Conservation (phyloP, 1,140 invertebrate genomes). For the Odontomachus brunneus region DNA sequence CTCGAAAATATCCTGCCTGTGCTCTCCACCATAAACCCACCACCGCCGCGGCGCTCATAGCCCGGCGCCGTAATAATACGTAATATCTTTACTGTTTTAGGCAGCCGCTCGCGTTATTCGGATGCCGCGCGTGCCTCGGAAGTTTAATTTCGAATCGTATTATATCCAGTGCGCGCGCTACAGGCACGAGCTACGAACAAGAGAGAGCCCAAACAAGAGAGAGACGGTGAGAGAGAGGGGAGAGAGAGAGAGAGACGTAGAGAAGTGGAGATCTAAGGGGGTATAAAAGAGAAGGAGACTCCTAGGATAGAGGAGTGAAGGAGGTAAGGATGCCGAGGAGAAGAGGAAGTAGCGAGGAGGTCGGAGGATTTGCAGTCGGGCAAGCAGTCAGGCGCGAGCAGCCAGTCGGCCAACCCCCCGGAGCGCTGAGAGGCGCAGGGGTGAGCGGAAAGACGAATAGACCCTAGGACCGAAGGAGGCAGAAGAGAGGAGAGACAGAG, state of each 20-base stretch:
- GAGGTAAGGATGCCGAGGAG: conserved; percentile 24
- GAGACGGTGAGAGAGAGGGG: conserved; percentile 4
- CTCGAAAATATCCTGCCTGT: conserved; percentile 6
- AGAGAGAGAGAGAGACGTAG: conserved; percentile 1
- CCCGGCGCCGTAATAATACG: conserved; percentile 82
- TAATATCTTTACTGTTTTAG: conserved; percentile 84
- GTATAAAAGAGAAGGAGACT: conserved; percentile 44
- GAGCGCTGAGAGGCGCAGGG: conserved; percentile 3
- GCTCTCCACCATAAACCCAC: conserved; percentile 53
- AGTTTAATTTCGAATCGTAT: conserved; percentile 84
- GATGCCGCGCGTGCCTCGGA: conserved; percentile 81
- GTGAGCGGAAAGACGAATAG: conserved; percentile 50
- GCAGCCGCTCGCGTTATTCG: conserved; percentile 82
- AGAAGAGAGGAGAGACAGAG: neutral
- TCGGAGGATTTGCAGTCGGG: conserved; percentile 57
- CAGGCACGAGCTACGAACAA: conserved; percentile 42
- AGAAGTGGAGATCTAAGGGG: conserved; percentile 42
- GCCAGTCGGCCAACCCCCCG: conserved; percentile 43
- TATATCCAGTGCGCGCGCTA: conserved; percentile 75
- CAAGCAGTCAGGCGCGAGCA: conserved; percentile 58
- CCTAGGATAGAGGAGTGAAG: conserved; percentile 38
- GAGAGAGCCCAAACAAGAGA: conserved; percentile 13
- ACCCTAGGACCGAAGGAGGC: conserved; percentile 43
- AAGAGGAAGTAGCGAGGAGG: conserved; percentile 44
- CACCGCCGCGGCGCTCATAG: conserved; percentile 49